phyloP scores from a whole-genome alignment of 2,113 vertebrate genomes.

The Capricornis sumatraensis region DNA sequence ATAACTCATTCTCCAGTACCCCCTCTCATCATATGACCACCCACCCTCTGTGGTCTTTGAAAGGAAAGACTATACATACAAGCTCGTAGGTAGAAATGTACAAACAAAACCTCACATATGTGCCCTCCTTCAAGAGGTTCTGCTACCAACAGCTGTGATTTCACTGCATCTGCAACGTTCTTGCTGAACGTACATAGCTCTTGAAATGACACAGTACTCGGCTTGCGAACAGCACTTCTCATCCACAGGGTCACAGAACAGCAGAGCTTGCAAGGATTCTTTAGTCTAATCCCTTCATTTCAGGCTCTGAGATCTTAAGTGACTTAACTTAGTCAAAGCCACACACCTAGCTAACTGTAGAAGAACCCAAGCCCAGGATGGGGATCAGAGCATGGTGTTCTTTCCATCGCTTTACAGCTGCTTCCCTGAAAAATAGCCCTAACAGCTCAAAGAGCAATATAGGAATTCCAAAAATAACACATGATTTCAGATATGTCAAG shows the following conservation, averaged over 20 bases:
- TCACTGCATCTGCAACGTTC: background rate
- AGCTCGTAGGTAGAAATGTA: background rate
- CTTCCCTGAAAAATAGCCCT: slow-evolving; percentile 23
- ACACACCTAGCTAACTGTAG: background rate
- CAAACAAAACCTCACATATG: background rate
- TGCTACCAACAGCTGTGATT: background rate
- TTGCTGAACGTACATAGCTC: background rate
- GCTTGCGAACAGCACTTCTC: background rate
- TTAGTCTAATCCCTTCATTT: background rate
- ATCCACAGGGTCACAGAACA: background rate
- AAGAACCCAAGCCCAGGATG: background rate
- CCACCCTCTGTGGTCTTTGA: background rate
- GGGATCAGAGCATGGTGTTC: background rate
- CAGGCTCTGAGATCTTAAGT: background rate
- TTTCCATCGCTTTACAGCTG: background rate
- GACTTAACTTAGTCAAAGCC: background rate
- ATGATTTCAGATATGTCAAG: background rate
- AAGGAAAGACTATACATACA: background rate
- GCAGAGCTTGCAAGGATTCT: background rate
- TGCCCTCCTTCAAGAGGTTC: background rate
- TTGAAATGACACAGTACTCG: background rate
- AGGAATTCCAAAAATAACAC: slow-evolving; percentile 34
- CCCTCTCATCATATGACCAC: background rate
- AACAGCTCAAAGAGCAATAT: background rate
- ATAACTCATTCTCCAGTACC: background rate